Percentiles rank a stretch among this genome's conserved stretches.
These are phyloP conservation scores for Callinectes sapidus DNA, from an alignment of 2,888 invertebrate species.

Conservation along the genomic window DNA sequence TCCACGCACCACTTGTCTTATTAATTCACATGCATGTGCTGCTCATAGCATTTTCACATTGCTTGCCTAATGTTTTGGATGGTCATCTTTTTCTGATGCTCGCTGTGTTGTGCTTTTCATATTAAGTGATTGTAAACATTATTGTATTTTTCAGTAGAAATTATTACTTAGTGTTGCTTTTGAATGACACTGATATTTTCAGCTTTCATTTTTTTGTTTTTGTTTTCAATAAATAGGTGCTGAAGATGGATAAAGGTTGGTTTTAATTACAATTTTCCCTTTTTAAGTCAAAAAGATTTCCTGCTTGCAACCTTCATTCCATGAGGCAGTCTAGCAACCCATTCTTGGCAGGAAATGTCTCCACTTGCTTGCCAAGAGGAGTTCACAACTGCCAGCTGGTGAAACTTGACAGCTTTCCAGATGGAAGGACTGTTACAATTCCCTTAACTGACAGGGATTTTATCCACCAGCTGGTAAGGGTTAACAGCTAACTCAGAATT, in stretches of 20 bases:
- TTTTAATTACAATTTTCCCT: background rate
- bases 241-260: background rate
- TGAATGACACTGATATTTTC: background rate
- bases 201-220: background rate
- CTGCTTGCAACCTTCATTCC: background rate
- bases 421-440: too few relatives aligned
- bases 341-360: too few relatives aligned
- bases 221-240: conserved; percentile 21
- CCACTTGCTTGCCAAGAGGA: too few relatives aligned
- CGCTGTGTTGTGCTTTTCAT: background rate
- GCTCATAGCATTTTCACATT: background rate
- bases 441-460: too few relatives aligned
- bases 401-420: too few relatives aligned
- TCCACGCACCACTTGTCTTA: background rate
- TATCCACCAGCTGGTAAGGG: too few relatives aligned
- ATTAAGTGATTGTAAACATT: background rate
- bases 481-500: too few relatives aligned
- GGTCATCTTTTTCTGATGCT: background rate
- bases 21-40: background rate
- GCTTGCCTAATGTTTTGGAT: background rate
- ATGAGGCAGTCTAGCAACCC: too few relatives aligned
- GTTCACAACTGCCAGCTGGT: too few relatives aligned
- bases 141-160: background rate
- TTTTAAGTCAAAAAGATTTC: background rate
- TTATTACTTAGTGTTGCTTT: background rate